These are phyloP conservation scores for Balaeniceps rex DNA, from an alignment of 2,113 vertebrate species.

Conservation along the genomic window DNA sequence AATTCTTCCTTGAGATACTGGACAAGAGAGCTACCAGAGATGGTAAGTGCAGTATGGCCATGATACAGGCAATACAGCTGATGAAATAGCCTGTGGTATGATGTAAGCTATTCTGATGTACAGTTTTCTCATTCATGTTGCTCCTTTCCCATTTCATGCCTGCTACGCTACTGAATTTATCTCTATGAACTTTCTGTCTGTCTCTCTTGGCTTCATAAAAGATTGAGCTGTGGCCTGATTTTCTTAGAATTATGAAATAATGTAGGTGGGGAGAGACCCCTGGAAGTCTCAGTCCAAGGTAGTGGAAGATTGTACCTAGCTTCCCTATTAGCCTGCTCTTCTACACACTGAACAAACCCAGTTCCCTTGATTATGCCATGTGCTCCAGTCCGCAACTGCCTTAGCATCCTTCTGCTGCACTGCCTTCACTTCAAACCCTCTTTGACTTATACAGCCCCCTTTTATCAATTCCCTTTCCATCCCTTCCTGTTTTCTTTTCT, in stretches of 20 bases:
- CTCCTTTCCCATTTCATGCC: background rate
- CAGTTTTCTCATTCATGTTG: background rate
- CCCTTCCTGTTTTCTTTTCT: background rate
- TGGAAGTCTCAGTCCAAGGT: background rate
- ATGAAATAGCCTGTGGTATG: background rate
- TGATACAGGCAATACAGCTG: background rate
- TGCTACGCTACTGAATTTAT: background rate
- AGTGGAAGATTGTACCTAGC: background rate
- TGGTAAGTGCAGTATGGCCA: background rate
- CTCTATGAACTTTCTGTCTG: background rate
- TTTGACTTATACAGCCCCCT: background rate
- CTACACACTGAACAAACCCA: background rate
- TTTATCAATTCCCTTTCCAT: background rate
- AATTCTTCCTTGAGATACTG: conserved; percentile 25
- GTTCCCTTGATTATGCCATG: background rate
- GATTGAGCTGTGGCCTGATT: background rate
- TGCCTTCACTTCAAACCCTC: background rate
- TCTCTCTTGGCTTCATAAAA: background rate
- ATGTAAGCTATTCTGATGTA: background rate
- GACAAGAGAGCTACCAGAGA: background rate
- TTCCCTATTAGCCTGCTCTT: background rate
- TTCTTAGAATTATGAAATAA: background rate
- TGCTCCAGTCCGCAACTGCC: background rate
- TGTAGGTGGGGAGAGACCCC: background rate
- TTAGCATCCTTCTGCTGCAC: background rate